A percentile compares a stretch with the other conserved stretches of the same genome.
phyloP scores from a whole-genome alignment of 2,888 invertebrate species.

The Tipula helvola region DNA sequence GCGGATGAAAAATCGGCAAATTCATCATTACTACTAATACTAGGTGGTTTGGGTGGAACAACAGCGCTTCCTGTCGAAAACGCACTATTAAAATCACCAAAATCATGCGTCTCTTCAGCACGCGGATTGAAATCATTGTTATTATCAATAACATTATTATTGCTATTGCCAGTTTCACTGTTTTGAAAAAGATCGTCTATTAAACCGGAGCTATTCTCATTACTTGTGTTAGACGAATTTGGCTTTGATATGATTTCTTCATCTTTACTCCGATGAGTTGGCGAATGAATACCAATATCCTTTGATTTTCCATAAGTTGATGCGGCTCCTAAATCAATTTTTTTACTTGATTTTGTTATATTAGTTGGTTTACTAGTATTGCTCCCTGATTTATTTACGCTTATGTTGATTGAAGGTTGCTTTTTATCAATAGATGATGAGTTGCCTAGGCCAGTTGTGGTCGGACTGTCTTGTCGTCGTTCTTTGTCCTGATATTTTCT shows the following conservation, averaged over 20 bases:
- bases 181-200: constrained; percentile 39
- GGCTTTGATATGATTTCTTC: constrained; percentile 26
- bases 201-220: constrained; percentile 35
- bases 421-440: constrained; percentile 11
- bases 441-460: constrained; percentile 21
- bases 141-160: constrained; percentile 26
- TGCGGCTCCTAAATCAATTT: constrained; percentile 53
- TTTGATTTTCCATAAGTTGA: constrained; percentile 48
- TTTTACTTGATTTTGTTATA: constrained; percentile 34
- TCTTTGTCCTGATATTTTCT: constrained; percentile 35
- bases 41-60: constrained; percentile 7
- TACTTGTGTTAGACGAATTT: constrained; percentile 22
- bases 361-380: neutral
- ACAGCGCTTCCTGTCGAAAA: constrained; percentile 32
- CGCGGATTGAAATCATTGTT: constrained; percentile 35
- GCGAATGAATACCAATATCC: constrained; percentile 31
- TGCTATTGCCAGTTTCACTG: neutral
- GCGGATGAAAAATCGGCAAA: constrained; percentile 75
- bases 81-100: constrained; percentile 67
- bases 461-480: constrained; percentile 30
- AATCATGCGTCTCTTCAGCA: constrained; percentile 43
- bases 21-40: constrained; percentile 39
- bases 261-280: constrained; percentile 33
- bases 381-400: neutral
- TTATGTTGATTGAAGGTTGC: neutral